These are phyloP conservation scores for Rhorus exstirpatorius DNA, from an alignment of 2,888 invertebrate genomes.

Conservation along the genomic window DNA sequence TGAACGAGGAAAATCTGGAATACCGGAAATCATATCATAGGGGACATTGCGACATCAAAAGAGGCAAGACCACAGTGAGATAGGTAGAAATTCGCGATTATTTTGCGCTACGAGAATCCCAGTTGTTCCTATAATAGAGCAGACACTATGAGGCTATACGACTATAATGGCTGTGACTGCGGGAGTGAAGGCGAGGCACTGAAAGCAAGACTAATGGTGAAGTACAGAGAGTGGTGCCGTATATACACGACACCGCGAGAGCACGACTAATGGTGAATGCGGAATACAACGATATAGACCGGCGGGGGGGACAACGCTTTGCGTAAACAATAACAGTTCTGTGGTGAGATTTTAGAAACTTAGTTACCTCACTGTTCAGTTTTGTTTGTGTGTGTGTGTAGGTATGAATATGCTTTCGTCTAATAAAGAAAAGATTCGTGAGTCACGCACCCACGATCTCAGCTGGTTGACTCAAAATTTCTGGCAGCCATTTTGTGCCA, in stretches of 20 bases:
- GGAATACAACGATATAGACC: constrained; percentile 9
- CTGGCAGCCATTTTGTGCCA: too few relatives aligned
- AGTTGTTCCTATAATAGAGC: constrained; percentile 23
- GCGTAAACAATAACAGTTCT: constrained; percentile 66
- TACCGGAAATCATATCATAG: constrained; percentile 9
- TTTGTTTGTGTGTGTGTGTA: not conserved
- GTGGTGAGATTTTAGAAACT: constrained; percentile 37
- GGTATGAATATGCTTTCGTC: not conserved
- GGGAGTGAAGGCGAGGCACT: constrained; percentile 32
- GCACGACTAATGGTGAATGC: constrained; percentile 62
- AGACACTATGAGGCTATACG: not conserved
- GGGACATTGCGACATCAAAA: not conserved
- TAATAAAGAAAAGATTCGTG: constrained; percentile 4
- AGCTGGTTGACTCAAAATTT: too few relatives aligned
- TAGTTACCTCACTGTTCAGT: constrained; percentile 17
- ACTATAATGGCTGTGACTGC: constrained; percentile 32
- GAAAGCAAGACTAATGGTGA: constrained; percentile 62
- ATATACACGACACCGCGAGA: constrained; percentile 38
- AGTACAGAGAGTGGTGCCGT: constrained; percentile 39
- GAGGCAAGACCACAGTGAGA: not conserved
- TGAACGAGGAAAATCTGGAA: not conserved
- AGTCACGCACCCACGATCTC: not conserved
- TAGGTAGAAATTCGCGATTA: constrained; percentile 24
- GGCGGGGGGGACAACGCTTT: constrained; percentile 22
- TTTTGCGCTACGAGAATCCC: constrained; percentile 15